Percentiles rank a stretch among this genome's conserved stretches.
phyloP scores from a whole-genome alignment of 2,113 vertebrate genomes.

The Martes martes region DNA sequence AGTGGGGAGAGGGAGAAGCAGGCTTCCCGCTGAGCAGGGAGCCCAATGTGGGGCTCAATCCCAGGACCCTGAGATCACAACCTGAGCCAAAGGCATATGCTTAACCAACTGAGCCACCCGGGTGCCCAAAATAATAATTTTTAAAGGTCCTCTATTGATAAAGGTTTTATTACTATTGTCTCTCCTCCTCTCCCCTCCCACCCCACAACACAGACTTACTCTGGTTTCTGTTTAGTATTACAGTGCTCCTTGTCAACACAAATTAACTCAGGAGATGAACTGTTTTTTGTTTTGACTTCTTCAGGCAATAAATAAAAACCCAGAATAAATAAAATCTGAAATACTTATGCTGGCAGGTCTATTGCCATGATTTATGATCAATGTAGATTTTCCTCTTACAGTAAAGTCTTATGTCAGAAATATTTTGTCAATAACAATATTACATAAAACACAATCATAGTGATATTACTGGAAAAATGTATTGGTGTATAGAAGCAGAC shows the following conservation, averaged over 20 bases:
- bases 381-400: background rate
- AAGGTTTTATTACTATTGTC: background rate
- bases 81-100: background rate
- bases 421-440: background rate
- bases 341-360: background rate
- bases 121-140: background rate
- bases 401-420: background rate
- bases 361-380: background rate
- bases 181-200: background rate
- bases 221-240: background rate
- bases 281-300: background rate
- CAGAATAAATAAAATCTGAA: constrained; percentile 49
- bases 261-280: background rate
- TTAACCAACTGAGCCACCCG: background rate
- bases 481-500: background rate
- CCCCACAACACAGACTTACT: background rate
- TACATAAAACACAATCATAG: background rate
- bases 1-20: background rate
- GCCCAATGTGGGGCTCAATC: too few relatives aligned
- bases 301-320: background rate
- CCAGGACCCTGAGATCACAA: background rate
- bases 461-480: background rate
- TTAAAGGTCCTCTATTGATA: background rate
- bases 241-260: background rate
- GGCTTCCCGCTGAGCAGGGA: too few relatives aligned